Percentiles rank a stretch among this genome's conserved stretches.
phyloP scores from a whole-genome alignment of 2,797 vertebrate species.

The Alosa sapidissima region DNA sequence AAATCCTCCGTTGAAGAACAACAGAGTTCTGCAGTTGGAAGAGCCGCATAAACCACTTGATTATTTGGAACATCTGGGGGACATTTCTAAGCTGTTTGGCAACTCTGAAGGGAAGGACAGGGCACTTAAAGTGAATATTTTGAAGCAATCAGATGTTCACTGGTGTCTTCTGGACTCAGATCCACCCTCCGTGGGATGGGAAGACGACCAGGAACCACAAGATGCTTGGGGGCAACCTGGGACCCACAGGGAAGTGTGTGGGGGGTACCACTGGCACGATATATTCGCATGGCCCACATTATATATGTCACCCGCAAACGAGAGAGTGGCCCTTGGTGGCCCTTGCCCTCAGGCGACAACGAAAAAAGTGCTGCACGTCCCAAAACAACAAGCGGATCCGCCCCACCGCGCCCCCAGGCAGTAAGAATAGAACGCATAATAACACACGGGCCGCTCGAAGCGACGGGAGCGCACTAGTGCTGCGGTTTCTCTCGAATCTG shows the following conservation, averaged over 20 bases:
- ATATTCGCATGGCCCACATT: not conserved
- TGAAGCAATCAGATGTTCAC: slow-evolving; percentile 3
- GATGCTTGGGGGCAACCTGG: not conserved
- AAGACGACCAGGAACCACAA: not conserved
- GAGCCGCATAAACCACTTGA: slow-evolving; percentile 17
- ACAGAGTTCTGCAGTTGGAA: not conserved
- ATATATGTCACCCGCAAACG: not conserved
- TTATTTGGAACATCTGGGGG: slow-evolving; percentile 22
- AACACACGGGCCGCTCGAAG: not conserved
- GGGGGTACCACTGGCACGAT: not conserved
- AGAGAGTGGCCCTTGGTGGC: not conserved
- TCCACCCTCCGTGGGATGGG: not conserved
- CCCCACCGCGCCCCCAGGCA: not conserved
- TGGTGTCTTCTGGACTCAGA: not conserved
- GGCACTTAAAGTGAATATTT: not conserved
- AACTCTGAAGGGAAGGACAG: not conserved
- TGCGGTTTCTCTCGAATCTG: not conserved
- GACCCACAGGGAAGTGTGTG: not conserved
- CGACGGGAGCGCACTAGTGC: not conserved
- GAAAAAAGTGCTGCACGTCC: not conserved
- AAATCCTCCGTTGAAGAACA: not conserved
- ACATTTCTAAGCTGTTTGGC: slow-evolving; percentile 14
- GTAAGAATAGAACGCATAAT: slow-evolving; percentile 8
- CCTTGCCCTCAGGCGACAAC: not conserved
- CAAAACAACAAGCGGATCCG: not conserved